phyloP scores from a whole-genome alignment of 1,140 invertebrate species.

The Hycleus phaleratus region DNA sequence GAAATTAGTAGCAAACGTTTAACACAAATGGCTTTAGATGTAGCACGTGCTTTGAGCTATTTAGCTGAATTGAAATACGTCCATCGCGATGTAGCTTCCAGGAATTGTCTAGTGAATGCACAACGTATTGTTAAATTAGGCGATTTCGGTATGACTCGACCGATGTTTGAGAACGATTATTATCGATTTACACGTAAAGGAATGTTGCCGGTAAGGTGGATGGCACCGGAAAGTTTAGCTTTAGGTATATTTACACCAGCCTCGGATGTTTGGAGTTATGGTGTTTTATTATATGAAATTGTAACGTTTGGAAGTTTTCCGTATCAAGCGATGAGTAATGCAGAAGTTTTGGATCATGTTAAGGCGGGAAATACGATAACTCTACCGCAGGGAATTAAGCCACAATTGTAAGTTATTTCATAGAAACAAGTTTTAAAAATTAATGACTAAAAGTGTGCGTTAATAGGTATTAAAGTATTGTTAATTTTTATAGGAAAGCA shows the following conservation, averaged over 20 bases:
- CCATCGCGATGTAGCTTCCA: slow-evolving; percentile 77
- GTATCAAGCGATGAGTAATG: slow-evolving; percentile 78
- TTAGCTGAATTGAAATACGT: slow-evolving; percentile 73
- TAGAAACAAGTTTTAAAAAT: no score
- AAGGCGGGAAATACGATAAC: slow-evolving; percentile 63
- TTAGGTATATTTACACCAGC: slow-evolving; percentile 76
- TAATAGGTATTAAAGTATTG: neutral
- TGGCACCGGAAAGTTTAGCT: slow-evolving; percentile 76
- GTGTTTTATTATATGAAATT: slow-evolving; percentile 76
- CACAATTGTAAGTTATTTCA: slow-evolving; percentile 61
- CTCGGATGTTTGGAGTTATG: slow-evolving; percentile 82
- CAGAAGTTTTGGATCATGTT: slow-evolving; percentile 73
- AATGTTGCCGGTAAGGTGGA: slow-evolving; percentile 88
- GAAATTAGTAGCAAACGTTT: slow-evolving; percentile 71
- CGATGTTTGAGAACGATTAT: slow-evolving; percentile 82
- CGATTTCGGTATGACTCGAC: slow-evolving; percentile 88
- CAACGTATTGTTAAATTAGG: slow-evolving; percentile 77
- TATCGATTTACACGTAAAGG: slow-evolving; percentile 74
- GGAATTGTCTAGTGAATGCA: slow-evolving; percentile 84
- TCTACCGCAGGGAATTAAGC: slow-evolving; percentile 66
- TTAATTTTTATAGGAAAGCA: slow-evolving; percentile 50
- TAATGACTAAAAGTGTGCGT: no score
- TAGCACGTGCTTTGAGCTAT: slow-evolving; percentile 76
- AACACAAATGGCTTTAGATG: slow-evolving; percentile 79
- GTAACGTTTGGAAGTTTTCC: slow-evolving; percentile 83